These are phyloP conservation scores for Ophion obscuratus DNA, from an alignment of 2,888 invertebrate genomes.

Conservation along the genomic window DNA sequence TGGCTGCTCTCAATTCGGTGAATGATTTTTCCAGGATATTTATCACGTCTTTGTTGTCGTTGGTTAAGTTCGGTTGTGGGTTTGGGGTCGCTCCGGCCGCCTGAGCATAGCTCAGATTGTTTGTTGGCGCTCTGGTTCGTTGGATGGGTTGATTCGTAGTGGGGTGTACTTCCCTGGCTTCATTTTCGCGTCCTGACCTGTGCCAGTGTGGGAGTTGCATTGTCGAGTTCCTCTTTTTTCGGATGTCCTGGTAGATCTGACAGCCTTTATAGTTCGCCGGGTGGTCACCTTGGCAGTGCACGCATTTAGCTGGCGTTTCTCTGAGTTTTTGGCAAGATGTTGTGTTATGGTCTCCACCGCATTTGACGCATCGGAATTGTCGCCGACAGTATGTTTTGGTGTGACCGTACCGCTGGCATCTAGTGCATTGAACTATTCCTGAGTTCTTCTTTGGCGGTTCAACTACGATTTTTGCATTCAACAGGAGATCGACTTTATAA, in stretches of 20 bases:
- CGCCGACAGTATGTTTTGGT: not conserved
- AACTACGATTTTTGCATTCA: conserved; percentile 36
- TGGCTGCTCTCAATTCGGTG: not conserved
- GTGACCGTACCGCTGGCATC: conserved; percentile 11
- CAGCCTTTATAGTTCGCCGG: too few species aligned
- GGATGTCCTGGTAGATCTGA: too few species aligned
- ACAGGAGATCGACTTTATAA: conserved; percentile 46
- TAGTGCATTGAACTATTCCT: conserved; percentile 37
- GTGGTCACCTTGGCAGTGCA: too few species aligned
- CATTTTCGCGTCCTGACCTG: too few species aligned
- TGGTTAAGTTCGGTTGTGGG: not conserved
- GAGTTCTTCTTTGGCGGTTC: conserved; percentile 23
- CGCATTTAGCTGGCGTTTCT: not conserved
- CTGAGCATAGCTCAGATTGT: not conserved
- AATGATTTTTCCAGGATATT: not conserved
- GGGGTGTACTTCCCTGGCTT: too few species aligned
- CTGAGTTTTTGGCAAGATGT: not conserved
- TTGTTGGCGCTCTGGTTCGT: not conserved
- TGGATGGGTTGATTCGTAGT: too few species aligned
- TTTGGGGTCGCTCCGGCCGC: not conserved
- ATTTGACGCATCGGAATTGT: conserved; percentile 48
- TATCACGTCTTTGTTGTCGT: not conserved
- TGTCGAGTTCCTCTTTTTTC: too few species aligned
- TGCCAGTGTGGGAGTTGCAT: too few species aligned
- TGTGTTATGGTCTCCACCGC: conserved; percentile 51